These are phyloP conservation scores for Strigops habroptila DNA, from an alignment of 2,113 vertebrate genomes.

Conservation along the genomic window DNA sequence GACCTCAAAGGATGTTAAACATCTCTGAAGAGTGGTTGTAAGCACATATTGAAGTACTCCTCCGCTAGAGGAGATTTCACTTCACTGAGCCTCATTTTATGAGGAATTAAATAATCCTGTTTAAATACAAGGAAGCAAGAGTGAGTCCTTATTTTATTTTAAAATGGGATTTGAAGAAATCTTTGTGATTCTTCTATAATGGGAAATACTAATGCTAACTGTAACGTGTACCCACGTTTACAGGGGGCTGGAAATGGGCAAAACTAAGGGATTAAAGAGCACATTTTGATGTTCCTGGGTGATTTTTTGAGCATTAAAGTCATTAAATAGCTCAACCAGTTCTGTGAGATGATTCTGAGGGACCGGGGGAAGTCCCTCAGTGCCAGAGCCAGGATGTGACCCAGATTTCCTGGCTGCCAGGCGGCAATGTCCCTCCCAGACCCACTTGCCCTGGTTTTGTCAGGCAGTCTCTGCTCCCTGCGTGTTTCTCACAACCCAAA, in stretches of 20 bases:
- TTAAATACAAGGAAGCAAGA: not conserved
- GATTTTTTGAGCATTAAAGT: not conserved
- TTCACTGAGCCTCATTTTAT: not conserved
- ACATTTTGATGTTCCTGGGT: not conserved
- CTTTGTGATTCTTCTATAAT: not conserved
- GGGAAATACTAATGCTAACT: not conserved
- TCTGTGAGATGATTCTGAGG: not conserved
- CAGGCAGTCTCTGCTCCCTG: not conserved
- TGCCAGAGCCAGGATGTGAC: not conserved
- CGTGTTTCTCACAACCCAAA: rapidly evolving
- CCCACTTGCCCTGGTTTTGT: not conserved
- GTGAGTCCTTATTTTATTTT: not conserved
- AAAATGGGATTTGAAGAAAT: not conserved
- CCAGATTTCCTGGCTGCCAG: not conserved
- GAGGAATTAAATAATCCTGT: not conserved
- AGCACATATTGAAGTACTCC: not conserved
- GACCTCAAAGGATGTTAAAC: not conserved
- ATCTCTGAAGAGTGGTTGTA: not conserved
- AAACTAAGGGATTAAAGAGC: not conserved
- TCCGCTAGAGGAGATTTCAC: not conserved
- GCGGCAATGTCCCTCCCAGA: not conserved
- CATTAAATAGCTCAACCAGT: not conserved
- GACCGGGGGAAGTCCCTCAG: not conserved
- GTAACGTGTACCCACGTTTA: not conserved
- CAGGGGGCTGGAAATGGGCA: not conserved